phyloP scores from a whole-genome alignment of 2,888 invertebrate species.

The Ametastegia equiseti region DNA sequence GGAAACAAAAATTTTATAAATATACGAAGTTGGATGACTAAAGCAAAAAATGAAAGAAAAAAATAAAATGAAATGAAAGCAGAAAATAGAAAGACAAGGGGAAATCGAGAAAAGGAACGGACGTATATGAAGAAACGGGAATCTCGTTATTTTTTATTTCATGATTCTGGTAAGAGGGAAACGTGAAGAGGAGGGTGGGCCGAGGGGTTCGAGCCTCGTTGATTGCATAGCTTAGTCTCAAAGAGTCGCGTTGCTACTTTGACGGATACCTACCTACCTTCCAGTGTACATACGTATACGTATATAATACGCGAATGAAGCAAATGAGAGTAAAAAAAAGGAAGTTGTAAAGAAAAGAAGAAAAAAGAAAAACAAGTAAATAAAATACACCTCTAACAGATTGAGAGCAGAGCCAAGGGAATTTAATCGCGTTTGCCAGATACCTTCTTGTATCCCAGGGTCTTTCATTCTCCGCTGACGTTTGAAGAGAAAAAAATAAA shows the following conservation, averaged over 20 bases:
- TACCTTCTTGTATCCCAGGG: background rate
- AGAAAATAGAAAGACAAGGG: too few species aligned
- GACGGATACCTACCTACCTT: background rate
- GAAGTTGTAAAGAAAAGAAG: background rate
- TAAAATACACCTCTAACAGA: background rate
- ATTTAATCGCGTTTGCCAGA: constrained; percentile 33
- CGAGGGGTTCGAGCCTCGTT: background rate
- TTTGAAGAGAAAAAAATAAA: too few species aligned
- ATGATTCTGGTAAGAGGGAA: background rate
- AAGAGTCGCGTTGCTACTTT: constrained; percentile 31
- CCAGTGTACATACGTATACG: constrained; percentile 10
- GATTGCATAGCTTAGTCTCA: constrained; percentile 22
- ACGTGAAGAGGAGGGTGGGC: background rate
- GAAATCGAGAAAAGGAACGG: background rate
- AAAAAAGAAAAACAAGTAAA: background rate
- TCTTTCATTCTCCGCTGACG: constrained; percentile 1
- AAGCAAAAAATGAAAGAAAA: too few species aligned
- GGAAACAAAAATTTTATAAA: background rate
- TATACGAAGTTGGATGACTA: background rate
- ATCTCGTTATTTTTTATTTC: background rate
- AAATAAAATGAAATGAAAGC: too few species aligned
- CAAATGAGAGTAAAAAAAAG: background rate
- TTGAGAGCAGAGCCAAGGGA: constrained; percentile 14
- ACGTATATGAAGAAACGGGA: background rate
- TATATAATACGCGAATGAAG: constrained; percentile 18